These are phyloP conservation scores for Bos indicus DNA, from an alignment of 2,113 vertebrate species.

Conservation along the genomic window DNA sequence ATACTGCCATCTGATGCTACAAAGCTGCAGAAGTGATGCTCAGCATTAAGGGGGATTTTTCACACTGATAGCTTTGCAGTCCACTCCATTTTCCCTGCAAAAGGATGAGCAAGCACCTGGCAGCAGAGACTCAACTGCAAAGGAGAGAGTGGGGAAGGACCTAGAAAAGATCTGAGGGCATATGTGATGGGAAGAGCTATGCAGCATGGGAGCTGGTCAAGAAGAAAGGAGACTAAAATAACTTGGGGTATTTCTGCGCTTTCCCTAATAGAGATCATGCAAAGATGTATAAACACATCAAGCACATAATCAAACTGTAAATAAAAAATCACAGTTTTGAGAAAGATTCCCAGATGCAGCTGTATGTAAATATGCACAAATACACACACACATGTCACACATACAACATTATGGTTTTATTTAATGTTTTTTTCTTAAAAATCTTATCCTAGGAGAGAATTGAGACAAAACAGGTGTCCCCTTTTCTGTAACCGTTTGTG, in stretches of 20 bases:
- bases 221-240: neutral
- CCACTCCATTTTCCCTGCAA: neutral
- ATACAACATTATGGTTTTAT: neutral
- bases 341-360: neutral
- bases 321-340: neutral
- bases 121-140: neutral
- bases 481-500: too few relatives aligned
- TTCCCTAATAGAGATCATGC: neutral
- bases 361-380: neutral
- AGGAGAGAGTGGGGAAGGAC: neutral
- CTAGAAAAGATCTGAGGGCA: neutral
- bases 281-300: neutral
- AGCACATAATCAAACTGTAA: neutral
- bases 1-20: neutral
- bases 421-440: neutral
- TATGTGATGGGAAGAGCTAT: neutral
- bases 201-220: neutral
- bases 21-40: neutral
- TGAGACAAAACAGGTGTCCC: neutral
- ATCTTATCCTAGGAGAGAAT: neutral
- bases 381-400: neutral
- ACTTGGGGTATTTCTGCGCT: neutral
- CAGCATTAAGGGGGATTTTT: neutral
- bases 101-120: neutral
- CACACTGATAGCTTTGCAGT: neutral